phyloP scores from a whole-genome alignment of 2,888 invertebrate genomes.

The Entomobrya proxima region DNA sequence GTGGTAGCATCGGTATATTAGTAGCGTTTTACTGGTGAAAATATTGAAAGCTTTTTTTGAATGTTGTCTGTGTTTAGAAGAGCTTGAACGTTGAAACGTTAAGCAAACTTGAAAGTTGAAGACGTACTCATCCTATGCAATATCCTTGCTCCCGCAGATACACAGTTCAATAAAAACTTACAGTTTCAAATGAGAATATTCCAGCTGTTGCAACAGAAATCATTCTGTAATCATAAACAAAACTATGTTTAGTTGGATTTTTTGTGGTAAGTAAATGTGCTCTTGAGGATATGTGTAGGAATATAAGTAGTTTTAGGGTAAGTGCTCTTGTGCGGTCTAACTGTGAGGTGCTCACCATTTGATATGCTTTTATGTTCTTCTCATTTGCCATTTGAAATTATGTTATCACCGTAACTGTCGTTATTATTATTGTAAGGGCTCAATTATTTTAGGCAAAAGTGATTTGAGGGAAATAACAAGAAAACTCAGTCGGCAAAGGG shows the following conservation, averaged over 20 bases:
- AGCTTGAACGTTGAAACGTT: too few relatives aligned
- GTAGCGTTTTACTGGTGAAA: not conserved
- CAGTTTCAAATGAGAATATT: not conserved
- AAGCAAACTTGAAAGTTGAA: too few relatives aligned
- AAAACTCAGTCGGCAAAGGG: not conserved
- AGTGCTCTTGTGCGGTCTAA: not conserved
- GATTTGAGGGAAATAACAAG: conserved; percentile 11
- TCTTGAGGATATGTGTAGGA: too few relatives aligned
- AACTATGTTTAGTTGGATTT: not conserved
- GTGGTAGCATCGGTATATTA: not conserved
- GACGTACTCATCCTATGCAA: too few relatives aligned
- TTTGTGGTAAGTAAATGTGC: too few relatives aligned
- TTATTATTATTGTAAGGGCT: conserved; percentile 20
- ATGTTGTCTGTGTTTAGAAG: not conserved
- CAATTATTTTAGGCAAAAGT: conserved; percentile 10
- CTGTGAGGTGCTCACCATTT: not conserved
- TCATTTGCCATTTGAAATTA: conserved; percentile 30
- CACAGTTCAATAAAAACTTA: too few relatives aligned
- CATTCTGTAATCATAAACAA: not conserved
- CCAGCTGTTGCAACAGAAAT: conserved; percentile 24
- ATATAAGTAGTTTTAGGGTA: not conserved
- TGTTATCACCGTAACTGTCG: not conserved
- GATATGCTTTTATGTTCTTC: conserved; percentile 1
- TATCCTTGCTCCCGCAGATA: too few relatives aligned
- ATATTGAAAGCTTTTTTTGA: not conserved